These are phyloP conservation scores for Drosophila koepferae DNA, from an alignment of 2,888 invertebrate genomes.

Conservation along the genomic window DNA sequence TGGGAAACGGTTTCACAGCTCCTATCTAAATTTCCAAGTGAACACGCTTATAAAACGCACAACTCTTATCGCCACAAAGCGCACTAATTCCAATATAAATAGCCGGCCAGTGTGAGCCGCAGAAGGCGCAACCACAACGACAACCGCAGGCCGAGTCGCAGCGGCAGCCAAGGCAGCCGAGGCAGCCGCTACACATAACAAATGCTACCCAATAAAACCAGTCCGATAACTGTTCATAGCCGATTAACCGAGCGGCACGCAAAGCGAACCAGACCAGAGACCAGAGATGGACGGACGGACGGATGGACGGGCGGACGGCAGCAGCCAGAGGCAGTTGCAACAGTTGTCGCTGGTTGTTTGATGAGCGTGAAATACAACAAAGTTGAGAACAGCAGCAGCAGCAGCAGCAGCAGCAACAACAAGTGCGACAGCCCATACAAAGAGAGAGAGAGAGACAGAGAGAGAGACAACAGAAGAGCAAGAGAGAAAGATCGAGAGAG, in stretches of 20 bases:
- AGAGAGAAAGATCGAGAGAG: not conserved
- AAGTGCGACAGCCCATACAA: conserved; percentile 52
- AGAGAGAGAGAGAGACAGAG: not conserved
- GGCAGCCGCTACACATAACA: conserved; percentile 63
- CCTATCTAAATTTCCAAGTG: conserved; percentile 71
- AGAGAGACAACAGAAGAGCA: not conserved
- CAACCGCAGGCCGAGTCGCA: conserved; percentile 24
- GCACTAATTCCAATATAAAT: conserved; percentile 79
- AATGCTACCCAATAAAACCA: conserved; percentile 76
- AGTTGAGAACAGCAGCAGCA: conserved; percentile 62
- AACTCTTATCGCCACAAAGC: conserved; percentile 71
- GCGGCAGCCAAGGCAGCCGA: conserved; percentile 28
- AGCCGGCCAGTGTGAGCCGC: conserved; percentile 42
- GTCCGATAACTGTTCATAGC: conserved; percentile 80
- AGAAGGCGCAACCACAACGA: conserved; percentile 25
- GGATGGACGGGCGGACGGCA: not conserved
- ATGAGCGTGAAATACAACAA: conserved; percentile 80
- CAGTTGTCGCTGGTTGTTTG: conserved; percentile 77
- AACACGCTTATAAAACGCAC: conserved; percentile 78
- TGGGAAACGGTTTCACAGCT: conserved; percentile 47
- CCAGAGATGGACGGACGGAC: not conserved
- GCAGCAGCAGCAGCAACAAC: conserved; percentile 26
- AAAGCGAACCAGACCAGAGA: conserved; percentile 56
- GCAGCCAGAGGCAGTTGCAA: conserved; percentile 52
- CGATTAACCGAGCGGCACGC: conserved; percentile 79